phyloP scores from a whole-genome alignment of 2,888 invertebrate genomes.

The Melieria omissa region DNA sequence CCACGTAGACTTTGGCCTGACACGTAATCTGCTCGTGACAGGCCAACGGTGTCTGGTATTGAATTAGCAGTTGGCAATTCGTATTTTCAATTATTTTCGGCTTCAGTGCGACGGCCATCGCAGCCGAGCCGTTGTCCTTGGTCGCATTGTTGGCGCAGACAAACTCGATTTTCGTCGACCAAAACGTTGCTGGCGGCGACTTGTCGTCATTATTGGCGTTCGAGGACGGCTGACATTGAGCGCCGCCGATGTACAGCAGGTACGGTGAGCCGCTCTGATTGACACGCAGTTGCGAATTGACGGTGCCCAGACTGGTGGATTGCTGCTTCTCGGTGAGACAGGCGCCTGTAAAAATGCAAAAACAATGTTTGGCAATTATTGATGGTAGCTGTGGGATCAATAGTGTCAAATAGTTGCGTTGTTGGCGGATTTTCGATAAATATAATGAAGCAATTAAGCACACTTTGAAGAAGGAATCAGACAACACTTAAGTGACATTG shows the following conservation, averaged over 20 bases:
- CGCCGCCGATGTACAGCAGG: conserved; percentile 63
- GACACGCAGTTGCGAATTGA: conserved; percentile 60
- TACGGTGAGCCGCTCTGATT: conserved; percentile 64
- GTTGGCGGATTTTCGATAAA: too few species aligned
- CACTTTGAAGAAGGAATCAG: too few species aligned
- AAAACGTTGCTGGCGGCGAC: conserved; percentile 46
- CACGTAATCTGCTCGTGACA: conserved; percentile 64
- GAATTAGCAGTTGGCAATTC: conserved; percentile 65
- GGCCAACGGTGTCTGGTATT: conserved; percentile 64
- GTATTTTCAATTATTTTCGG: conserved; percentile 66
- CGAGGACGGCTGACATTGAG: conserved; percentile 51
- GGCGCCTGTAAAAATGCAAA: conserved; percentile 55
- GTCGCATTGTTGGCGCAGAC: conserved; percentile 61
- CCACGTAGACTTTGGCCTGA: conserved; percentile 55
- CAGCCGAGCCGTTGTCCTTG: conserved; percentile 47
- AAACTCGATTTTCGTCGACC: conserved; percentile 67
- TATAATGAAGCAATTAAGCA: too few species aligned
- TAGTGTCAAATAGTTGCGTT: too few species aligned
- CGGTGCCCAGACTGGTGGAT: conserved; percentile 59
- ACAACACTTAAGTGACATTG: too few species aligned
- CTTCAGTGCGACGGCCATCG: conserved; percentile 35
- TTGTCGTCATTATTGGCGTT: conserved; percentile 31
- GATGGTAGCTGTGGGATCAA: not conserved
- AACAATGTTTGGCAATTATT: conserved; percentile 8
- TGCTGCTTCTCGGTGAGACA: conserved; percentile 56